These are phyloP conservation scores for Gymnodraco acuticeps DNA, from an alignment of 2,797 vertebrate genomes.

Conservation along the genomic window DNA sequence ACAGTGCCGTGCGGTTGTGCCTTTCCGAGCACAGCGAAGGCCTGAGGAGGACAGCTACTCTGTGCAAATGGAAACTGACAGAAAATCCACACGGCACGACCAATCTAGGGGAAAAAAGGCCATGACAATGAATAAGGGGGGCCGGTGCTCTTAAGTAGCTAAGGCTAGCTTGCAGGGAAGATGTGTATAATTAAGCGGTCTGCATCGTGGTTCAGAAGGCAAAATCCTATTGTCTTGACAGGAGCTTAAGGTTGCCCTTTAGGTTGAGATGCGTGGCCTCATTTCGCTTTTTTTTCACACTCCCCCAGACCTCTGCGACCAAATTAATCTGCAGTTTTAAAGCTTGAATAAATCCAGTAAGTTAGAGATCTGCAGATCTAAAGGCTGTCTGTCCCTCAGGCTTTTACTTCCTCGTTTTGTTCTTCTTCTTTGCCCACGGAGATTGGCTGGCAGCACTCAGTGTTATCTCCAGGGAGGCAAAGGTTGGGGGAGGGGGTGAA, in stretches of 20 bases:
- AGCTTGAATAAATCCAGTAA: slow-evolving; percentile 86
- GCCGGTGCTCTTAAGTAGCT: slow-evolving; percentile 68
- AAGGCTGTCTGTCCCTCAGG: slow-evolving; percentile 81
- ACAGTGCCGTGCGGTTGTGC: slow-evolving; percentile 63
- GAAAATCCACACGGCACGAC: slow-evolving; percentile 78
- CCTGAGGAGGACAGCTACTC: slow-evolving; percentile 64
- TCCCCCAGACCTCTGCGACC: slow-evolving; percentile 70
- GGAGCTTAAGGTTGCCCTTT: slow-evolving; percentile 86
- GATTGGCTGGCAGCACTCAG: slow-evolving; percentile 84
- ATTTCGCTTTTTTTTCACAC: slow-evolving; percentile 58
- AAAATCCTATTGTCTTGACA: slow-evolving; percentile 87
- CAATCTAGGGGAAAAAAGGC: slow-evolving; percentile 66
- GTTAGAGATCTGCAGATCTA: slow-evolving; percentile 84
- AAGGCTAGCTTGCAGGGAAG: slow-evolving; percentile 70
- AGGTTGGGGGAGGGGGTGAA: slow-evolving; percentile 80
- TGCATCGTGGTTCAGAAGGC: slow-evolving; percentile 76
- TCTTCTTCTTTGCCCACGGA: slow-evolving; percentile 73
- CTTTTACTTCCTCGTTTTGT: slow-evolving; percentile 63
- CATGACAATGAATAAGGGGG: slow-evolving; percentile 71
- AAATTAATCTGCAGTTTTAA: slow-evolving; percentile 87
- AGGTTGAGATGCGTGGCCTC: slow-evolving; percentile 74
- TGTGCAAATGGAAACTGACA: slow-evolving; percentile 81
- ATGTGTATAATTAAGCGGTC: slow-evolving; percentile 85
- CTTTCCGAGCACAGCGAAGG: slow-evolving; percentile 44
- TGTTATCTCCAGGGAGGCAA: slow-evolving; percentile 88